Base-by-base conservation (phyloP, 2,888 invertebrate genomes). In the Temnothorax rugatulus region DNA sequence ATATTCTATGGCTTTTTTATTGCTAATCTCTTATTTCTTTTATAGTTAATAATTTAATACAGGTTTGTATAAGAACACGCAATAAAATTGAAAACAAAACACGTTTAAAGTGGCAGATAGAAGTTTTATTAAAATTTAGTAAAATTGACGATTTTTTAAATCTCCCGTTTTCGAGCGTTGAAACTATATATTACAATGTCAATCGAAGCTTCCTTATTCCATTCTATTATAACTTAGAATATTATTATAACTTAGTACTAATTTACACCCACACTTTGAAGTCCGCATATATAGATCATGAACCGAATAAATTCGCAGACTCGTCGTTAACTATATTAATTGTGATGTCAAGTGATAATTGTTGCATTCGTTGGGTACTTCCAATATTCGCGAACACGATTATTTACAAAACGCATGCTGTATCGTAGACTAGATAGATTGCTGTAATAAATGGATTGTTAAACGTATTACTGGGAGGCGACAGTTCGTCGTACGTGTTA, bases 361-460 rank as follows among this genome's bases (percentile, higher is more conserved):
- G 47, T 38, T 52, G 9, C 9, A 18, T 50, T 21, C 9, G 11
- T 50, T 21, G 15, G 7, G 0, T 71, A 79, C 11, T 59, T 71
- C 38, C 18, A 79, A 79, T 34, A 47, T 61, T 59, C 13, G 34
- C 18, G 8, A 57, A 77, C 57, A 71, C 18, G 18, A 81, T 81
- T 81, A 79, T 79, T 71, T 79, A 81, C 73, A 81, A 81, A 38
- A 81, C 18, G 34, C 21, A 81, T 79, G 47, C 21, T 47, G 21
- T 59, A 59, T 34, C 57, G 15, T 69, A 79, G 79, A 81, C 79
- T 81, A 81, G 79, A 81, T 34, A 59, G 5, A 79, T 79, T 71
- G 79, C 79, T 79, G 34, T 54, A 50, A n/a, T 59, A 79, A 59
- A 34, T 7, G 44, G 29, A 47, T 8, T n/a, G 13, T 29, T 69